Evolutionary conservation across 2,113 vertebrate genomes (phyloP).

Genomic region (human (Homo sapiens)): DNA sequence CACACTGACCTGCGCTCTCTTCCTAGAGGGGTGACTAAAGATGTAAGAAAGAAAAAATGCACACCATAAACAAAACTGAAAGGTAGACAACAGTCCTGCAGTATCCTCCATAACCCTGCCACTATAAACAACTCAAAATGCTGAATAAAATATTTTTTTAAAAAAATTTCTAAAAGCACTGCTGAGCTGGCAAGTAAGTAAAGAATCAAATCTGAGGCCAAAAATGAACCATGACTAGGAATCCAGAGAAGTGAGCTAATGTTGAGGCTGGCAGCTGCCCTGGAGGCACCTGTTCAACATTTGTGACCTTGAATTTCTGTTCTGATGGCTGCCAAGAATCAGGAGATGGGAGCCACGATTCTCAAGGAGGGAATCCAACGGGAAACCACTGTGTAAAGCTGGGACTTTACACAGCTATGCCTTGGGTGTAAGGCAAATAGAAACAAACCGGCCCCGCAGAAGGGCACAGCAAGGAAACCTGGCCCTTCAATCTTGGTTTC

Average conservation of each 20-base stretch:
- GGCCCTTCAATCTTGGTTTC: neutral
- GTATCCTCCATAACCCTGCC: neutral
- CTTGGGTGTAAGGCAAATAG: neutral
- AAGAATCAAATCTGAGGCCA: slow-evolving; percentile 31
- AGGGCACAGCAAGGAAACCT: neutral
- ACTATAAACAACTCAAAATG: slow-evolving; percentile 8
- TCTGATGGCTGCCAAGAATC: neutral
- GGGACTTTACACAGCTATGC: neutral
- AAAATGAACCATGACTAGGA: neutral
- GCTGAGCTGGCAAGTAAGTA: neutral
- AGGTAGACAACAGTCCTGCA: neutral
- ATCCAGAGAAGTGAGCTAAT: neutral
- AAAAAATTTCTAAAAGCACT: slow-evolving; percentile 8
- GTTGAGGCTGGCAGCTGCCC: neutral
- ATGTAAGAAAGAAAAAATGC: neutral
- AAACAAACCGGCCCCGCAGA: neutral
- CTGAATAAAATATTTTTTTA: neutral
- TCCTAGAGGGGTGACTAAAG: neutral
- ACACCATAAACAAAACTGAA: slow-evolving; percentile 19
- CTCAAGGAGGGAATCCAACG: neutral
- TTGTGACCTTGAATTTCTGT: slow-evolving; percentile 37
- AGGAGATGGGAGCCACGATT: neutral
- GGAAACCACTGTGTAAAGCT: neutral
- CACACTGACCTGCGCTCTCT: neutral
- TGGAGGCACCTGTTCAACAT: neutral